phyloP scores from a whole-genome alignment of 2,888 invertebrate genomes.

The Trachelus tabidus region DNA sequence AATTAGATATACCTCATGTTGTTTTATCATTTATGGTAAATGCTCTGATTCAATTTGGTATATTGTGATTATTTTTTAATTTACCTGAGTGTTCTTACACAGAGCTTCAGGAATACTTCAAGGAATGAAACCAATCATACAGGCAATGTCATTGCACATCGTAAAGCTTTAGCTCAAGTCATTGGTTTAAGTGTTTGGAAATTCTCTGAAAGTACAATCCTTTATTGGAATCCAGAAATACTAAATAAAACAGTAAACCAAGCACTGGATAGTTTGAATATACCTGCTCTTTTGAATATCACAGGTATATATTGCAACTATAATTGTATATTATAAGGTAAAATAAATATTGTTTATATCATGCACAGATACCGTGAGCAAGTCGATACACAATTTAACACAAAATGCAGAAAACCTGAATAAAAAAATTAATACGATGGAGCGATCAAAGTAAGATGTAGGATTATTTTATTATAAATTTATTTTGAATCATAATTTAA shows the following conservation, averaged over 20 bases:
- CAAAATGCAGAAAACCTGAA: slow-evolving; percentile 40
- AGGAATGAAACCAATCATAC: neutral
- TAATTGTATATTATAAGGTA: neutral
- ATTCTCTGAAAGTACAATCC: slow-evolving; percentile 54
- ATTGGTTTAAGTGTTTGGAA: slow-evolving; percentile 53
- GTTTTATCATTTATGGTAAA: slow-evolving; percentile 52
- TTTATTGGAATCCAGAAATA: slow-evolving; percentile 56
- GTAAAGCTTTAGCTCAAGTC: slow-evolving; percentile 43
- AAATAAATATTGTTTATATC: neutral
- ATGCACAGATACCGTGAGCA: neutral
- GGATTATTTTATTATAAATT: slow-evolving; percentile 25
- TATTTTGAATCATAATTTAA: slow-evolving; percentile 24
- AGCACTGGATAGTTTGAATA: slow-evolving; percentile 40
- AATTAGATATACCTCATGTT: slow-evolving; percentile 51
- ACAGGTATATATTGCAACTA: slow-evolving; percentile 38
- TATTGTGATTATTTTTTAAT: neutral
- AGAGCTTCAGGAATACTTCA: neutral
- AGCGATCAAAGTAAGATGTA: slow-evolving; percentile 33
- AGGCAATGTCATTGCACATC: neutral
- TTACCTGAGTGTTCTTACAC: neutral
- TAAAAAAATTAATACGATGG: slow-evolving; percentile 37
- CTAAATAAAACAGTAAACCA: slow-evolving; percentile 43
- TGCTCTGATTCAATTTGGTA: neutral
- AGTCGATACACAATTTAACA: slow-evolving; percentile 24
- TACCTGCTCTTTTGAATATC: slow-evolving; percentile 20